Evolutionary conservation across 2,888 invertebrate species (phyloP), one percentile per base, ranked within the genome.

Genomic region (Malthinus flaveolus): DNA sequence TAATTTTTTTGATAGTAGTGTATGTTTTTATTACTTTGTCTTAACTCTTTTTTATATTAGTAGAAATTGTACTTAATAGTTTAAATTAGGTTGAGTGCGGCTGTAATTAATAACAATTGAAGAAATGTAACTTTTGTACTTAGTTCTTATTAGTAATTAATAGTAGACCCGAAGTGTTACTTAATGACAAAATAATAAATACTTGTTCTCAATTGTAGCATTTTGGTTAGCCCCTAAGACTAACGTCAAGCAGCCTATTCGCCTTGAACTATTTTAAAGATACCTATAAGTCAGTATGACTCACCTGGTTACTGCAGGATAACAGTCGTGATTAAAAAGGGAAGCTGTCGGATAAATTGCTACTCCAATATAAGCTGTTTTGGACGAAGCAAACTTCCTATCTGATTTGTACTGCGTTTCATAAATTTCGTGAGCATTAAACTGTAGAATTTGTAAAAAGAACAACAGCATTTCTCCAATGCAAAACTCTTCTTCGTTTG

Each of bases 361-460:
- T 1, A 91, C 87, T 0, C 88, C 89, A 10, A 87, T 80, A 69
- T 87, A 85, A 1, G 82, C 71, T 0, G 82, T 77, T 68, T 83
- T 85, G 13, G 85, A 81, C 1, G 82, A 82, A 23, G 76, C 79
- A 68, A 79, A 79, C 62, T 73, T 70, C 50, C 83, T 82, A 55
- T 84, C 82, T 1, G 76, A 72, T 0, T 81, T 81, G 1, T 84
- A 78, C 6, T 85, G 71, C 0, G 87, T 88, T 71, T 91, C 90
- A 67, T 85, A 88, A 34, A 93, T 85, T 78, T 93, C 93, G 71
- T 93, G 93, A 0, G 92, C 92, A 73, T 93, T 93, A 75, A 92
- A 93, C 73, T 93, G 93, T 9, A 93, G 77, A 49, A 91, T 81
- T 76, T 91, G 89, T 7, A 93, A 80, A 68, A 90, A 84, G 35